A percentile compares a stretch with the other conserved stretches of the same genome.
Conservation (phyloP, 2,888 invertebrate species). For the Aelia acuminata region DNA sequence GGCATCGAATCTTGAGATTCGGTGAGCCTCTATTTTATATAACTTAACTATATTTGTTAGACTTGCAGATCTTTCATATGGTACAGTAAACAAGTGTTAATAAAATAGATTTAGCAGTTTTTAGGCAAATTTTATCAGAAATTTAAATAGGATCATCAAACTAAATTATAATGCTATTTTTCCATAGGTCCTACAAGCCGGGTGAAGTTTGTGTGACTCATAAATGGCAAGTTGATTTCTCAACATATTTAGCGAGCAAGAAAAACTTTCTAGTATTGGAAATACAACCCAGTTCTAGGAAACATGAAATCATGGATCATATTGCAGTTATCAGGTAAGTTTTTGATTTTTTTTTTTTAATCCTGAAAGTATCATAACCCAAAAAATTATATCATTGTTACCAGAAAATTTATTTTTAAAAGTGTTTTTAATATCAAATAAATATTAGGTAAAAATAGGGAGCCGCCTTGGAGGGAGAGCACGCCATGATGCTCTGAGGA, state of each 20-base stretch:
- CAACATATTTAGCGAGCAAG: slow-evolving; percentile 86
- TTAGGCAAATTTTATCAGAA: background rate
- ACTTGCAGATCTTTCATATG: too few species aligned
- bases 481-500: too few species aligned
- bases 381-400: too few species aligned
- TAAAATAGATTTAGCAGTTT: too few species aligned
- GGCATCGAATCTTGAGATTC: too few species aligned
- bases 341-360: background rate
- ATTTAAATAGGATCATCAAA: background rate
- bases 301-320: slow-evolving; percentile 78
- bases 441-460: too few species aligned
- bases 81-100: too few species aligned
- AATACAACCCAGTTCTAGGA: slow-evolving; percentile 81
- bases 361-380: background rate
- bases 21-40: too few species aligned
- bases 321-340: slow-evolving; percentile 67
- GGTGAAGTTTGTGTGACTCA: slow-evolving; percentile 89
- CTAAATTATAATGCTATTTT: background rate
- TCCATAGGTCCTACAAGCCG: slow-evolving; percentile 72
- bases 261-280: slow-evolving; percentile 88
- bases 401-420: too few species aligned
- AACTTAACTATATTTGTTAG: too few species aligned
- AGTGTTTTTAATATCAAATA: too few species aligned
- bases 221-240: slow-evolving; percentile 85
- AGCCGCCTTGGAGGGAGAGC: too few species aligned